Evolutionary conservation across 2,797 vertebrate genomes (phyloP), one percentile per base, ranked within the genome.

Genomic region (Nasua narica): DNA sequence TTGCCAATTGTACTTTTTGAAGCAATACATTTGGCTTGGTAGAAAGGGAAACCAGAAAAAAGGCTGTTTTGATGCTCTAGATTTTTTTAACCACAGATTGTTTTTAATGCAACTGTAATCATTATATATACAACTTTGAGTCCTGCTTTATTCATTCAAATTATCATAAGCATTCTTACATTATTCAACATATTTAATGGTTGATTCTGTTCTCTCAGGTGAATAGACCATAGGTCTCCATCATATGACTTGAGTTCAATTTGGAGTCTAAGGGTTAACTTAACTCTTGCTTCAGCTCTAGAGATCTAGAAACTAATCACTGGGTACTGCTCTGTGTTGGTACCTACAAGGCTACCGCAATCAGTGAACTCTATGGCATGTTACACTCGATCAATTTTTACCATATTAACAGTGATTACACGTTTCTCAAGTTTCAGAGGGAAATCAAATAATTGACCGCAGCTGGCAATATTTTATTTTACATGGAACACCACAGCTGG

Each of bases 401-500:
- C 94, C 94, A 84, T 97, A 96, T 94, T 97, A 94, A 94, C 90
- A 95, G 85, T 95, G 97, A 98, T 98, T 97, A 96, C 95, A 96
- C 0, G 13, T 95, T 98, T 96, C 97, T 98, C 81, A 40, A 94
- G 85, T 98, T 98, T 94, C 96, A 65, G 40, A 62, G 92, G 96
- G 94, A 98, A 97, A 97, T 72, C 83, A 97, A 97, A 90, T 96
- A 98, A 98, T 95, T 97, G 97, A 91, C 96, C 96, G 92, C 98
- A 99, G 98, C 96, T 98, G 98, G 96, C 92, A 95, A 92, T 95
- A 96, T 96, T 98, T 98, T 93, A 94, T 82, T 72, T 97, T 74
- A 72, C 79, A 46, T 21, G 91, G 77, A 86, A 69, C 86, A 46
- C 83, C 67, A 18, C 85, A 96, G 96, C 97, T 97, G 96, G 92